Evolutionary conservation across 2,113 vertebrate species (phyloP).

Genomic region (Campylomormyrus tamandua): DNA sequence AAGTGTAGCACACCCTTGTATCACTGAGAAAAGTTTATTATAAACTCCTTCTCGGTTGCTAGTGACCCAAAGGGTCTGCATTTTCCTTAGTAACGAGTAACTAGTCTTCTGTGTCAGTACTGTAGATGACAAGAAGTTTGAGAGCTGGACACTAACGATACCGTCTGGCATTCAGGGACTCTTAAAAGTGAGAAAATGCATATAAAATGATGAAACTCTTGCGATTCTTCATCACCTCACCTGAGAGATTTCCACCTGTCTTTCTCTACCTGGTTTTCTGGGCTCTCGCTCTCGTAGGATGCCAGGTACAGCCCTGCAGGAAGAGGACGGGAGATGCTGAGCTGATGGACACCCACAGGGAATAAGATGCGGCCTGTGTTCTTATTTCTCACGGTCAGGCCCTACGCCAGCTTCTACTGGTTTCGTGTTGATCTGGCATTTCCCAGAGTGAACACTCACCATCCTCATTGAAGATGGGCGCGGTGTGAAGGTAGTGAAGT

Average conservation of each 20-base stretch:
- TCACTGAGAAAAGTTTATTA: neutral
- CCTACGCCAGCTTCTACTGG: neutral
- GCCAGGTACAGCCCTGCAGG: conserved; percentile 66
- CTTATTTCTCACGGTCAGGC: neutral
- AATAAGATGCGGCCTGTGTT: neutral
- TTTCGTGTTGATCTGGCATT: neutral
- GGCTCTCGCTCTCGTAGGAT: conserved; percentile 72
- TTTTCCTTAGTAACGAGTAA: neutral
- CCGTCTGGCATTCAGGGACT: neutral
- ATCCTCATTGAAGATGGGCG: conserved; percentile 68
- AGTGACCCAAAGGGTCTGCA: neutral
- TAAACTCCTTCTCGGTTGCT: neutral
- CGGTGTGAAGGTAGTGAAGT: conserved; percentile 64
- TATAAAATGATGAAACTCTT: neutral
- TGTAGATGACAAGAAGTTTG: neutral
- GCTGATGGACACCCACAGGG: neutral
- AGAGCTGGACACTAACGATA: neutral
- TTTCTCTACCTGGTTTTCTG: conserved; percentile 69
- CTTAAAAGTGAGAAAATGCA: neutral
- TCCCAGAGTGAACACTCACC: conserved; percentile 48
- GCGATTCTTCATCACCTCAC: conserved; percentile 37
- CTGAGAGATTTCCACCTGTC: conserved; percentile 70
- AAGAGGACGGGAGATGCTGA: conserved; percentile 2
- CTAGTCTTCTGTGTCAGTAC: neutral
- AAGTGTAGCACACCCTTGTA: neutral